A percentile compares a stretch with the other conserved stretches of the same genome.
Conservation (phyloP, 2,113 vertebrate genomes). For the Epinephelus lanceolatus region DNA sequence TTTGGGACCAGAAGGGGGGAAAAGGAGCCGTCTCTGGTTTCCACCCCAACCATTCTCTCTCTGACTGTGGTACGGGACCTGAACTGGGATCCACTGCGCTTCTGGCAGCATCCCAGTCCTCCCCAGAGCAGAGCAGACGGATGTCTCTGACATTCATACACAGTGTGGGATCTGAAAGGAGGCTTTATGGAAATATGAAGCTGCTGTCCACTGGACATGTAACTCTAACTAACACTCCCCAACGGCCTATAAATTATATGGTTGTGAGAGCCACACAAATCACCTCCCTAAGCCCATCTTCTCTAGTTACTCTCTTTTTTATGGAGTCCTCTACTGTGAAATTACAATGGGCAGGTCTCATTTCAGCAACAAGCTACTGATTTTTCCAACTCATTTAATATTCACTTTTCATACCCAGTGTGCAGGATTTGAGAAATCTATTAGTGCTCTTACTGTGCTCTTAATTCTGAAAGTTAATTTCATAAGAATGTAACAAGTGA, state of each 20-base stretch:
- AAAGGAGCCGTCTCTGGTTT: conserved; percentile 66
- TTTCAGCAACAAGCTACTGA: conserved; percentile 48
- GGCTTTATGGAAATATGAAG: conserved; percentile 72
- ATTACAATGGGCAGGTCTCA: conserved; percentile 54
- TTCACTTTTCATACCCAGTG: conserved; percentile 11
- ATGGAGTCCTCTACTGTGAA: conserved; percentile 55
- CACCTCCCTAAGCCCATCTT: conserved; percentile 36
- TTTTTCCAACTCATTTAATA: conserved; percentile 35
- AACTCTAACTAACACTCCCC: conserved; percentile 67
- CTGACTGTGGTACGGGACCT: conserved; percentile 29
- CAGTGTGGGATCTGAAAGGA: conserved; percentile 62
- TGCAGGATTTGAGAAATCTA: conserved; percentile 48
- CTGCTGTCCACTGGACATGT: conserved; percentile 65
- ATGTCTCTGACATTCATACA: conserved; percentile 73
- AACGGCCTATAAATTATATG: conserved; percentile 58
- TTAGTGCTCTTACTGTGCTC: conserved; percentile 19
- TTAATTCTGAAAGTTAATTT: conserved; percentile 49
- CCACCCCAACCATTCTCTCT: conserved; percentile 47
- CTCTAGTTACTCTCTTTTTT: conserved; percentile 53
- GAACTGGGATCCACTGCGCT: conserved; percentile 46
- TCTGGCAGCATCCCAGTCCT: conserved; percentile 45
- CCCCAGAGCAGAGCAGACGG: conserved; percentile 62
- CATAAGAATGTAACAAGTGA: conserved; percentile 61
- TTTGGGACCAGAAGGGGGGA: conserved; percentile 59
- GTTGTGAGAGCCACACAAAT: conserved; percentile 59